These are phyloP conservation scores for Cephus nigrinus DNA, from an alignment of 2,888 invertebrate species.

Conservation along the genomic window DNA sequence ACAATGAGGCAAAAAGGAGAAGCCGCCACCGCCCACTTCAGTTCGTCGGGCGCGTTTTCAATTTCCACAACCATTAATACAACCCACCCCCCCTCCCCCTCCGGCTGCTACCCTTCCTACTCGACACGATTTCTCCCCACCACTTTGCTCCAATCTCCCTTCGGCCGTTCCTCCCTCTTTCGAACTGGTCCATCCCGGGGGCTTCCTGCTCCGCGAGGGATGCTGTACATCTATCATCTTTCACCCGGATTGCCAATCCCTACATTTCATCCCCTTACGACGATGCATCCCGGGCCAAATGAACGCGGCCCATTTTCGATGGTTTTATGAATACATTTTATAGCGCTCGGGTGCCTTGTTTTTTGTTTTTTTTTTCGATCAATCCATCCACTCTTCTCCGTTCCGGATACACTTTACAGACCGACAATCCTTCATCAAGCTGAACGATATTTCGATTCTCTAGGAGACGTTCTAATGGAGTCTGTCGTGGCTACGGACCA, in stretches of 20 bases:
- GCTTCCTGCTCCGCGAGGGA: conserved; percentile 34
- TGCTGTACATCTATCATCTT: conserved; percentile 35
- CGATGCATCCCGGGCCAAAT: conserved; percentile 36
- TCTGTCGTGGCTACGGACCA: conserved; percentile 34
- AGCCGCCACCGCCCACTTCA: conserved; percentile 17
- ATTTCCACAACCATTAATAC: conserved; percentile 64
- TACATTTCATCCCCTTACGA: conserved; percentile 11
- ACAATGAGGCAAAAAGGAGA: conserved; percentile 17
- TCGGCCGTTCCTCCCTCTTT: conserved; percentile 25
- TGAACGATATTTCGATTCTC: conserved; percentile 1
- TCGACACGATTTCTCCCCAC: conserved; percentile 7
- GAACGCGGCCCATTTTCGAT: conserved; percentile 35
- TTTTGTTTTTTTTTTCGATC: conserved; percentile 6
- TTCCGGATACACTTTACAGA: conserved; percentile 1
- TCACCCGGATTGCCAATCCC: conserved; percentile 4
- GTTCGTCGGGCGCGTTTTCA: conserved; percentile 56
- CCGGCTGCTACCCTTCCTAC: conserved; percentile 34
- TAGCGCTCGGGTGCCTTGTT: conserved; percentile 23
- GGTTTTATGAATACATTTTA: conserved; percentile 35
- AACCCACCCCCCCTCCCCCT: conserved; percentile 24
- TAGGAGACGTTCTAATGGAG: conserved; percentile 42
- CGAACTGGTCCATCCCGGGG: conserved; percentile 37
- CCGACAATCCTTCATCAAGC: conserved; percentile 4
- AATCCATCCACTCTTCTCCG: conserved; percentile 10
- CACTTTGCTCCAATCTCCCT: conserved; percentile 14